phyloP scores from a whole-genome alignment of 2,888 invertebrate genomes.

The Cephus rjabovi region DNA sequence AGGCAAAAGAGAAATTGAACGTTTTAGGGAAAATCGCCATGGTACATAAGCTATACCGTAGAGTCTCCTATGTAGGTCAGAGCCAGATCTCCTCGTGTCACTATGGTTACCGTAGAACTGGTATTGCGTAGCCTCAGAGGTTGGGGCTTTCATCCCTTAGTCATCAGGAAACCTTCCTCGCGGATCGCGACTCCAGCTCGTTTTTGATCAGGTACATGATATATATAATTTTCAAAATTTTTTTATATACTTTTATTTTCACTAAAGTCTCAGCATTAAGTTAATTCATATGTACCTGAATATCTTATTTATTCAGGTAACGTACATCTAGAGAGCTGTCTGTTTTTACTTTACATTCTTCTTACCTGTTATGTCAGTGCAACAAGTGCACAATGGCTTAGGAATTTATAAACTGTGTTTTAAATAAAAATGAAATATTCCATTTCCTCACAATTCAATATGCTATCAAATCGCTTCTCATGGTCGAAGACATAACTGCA shows the following conservation, averaged over 20 bases:
- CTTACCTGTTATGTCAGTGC: not conserved
- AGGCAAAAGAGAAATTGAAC: not conserved
- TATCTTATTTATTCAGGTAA: not conserved
- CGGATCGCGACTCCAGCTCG: not conserved
- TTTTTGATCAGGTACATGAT: not conserved
- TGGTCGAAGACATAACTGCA: not conserved
- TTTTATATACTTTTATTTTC: not conserved
- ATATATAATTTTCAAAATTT: not conserved
- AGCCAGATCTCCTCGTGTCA: not conserved
- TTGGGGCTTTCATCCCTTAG: not conserved
- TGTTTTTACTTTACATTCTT: not conserved
- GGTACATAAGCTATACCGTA: not conserved
- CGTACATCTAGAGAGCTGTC: not conserved
- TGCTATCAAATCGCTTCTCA: not conserved
- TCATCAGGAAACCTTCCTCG: not conserved
- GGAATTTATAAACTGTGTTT: not conserved
- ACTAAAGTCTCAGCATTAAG: not conserved
- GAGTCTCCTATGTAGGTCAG: not conserved
- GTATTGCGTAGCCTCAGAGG: not conserved
- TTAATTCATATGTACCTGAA: not conserved
- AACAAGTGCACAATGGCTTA: not conserved
- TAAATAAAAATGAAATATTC: not conserved
- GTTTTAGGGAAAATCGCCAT: not conserved
- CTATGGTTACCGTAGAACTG: not conserved
- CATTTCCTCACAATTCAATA: not conserved